Evolutionary conservation across 2,113 vertebrate species (phyloP).

Genomic region (Cynoglossus semilaevis): DNA sequence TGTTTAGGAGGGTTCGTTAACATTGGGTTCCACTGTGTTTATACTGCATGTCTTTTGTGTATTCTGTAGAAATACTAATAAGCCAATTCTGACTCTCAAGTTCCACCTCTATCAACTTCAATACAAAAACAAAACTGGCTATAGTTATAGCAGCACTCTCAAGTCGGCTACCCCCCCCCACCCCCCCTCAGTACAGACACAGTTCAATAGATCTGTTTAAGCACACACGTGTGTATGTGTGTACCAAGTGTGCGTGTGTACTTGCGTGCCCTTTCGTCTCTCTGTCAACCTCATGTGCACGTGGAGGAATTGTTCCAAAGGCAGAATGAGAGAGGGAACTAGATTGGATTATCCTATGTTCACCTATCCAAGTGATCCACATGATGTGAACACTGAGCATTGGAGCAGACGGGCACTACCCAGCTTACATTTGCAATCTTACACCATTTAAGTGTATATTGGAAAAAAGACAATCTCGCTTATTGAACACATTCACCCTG

Average conservation of each 20-base stretch:
- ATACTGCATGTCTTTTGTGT: background rate
- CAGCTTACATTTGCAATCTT: slow-evolving; percentile 75
- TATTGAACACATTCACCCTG: slow-evolving; percentile 84
- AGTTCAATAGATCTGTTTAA: slow-evolving; percentile 10
- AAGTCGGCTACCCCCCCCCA: no score
- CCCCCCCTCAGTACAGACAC: background rate
- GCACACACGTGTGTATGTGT: background rate
- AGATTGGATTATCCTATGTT: slow-evolving; percentile 73
- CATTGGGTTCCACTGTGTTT: no score
- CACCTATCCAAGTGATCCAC: slow-evolving; percentile 71
- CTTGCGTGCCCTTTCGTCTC: slow-evolving; percentile 14
- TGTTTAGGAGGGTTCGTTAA: no score
- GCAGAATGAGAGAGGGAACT: slow-evolving; percentile 29
- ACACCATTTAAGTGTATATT: slow-evolving; percentile 79
- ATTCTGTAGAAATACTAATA: slow-evolving; percentile 24
- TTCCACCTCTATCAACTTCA: slow-evolving; percentile 23
- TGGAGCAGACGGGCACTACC: slow-evolving; percentile 68
- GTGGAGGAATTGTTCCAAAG: slow-evolving; percentile 59
- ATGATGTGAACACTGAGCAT: slow-evolving; percentile 74
- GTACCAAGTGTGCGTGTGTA: background rate
- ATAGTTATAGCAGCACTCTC: slow-evolving; percentile 39
- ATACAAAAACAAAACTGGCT: slow-evolving; percentile 6
- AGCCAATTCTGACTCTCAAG: slow-evolving; percentile 23
- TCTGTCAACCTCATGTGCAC: slow-evolving; percentile 44
- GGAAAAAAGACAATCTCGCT: slow-evolving; percentile 80